Percentiles rank a stretch among this genome's conserved stretches.
Evolutionary conservation across 2,113 vertebrate genomes (phyloP).

Genomic region (Colossoma macropomum): DNA sequence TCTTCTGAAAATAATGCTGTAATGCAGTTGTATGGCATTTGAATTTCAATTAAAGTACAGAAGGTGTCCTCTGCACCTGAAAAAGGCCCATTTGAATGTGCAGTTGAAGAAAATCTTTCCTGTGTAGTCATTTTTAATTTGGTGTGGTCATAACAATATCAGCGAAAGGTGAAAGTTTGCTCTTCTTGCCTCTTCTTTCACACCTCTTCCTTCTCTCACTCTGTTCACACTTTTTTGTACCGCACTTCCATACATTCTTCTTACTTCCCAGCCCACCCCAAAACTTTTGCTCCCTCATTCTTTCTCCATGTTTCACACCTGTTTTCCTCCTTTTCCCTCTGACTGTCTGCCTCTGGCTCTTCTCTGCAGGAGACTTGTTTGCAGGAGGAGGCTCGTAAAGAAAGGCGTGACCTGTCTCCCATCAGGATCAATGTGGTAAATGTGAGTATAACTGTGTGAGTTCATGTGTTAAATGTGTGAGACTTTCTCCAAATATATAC

Average conservation of each 20-base stretch:
- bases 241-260: not conserved
- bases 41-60: no score
- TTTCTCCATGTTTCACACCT: not conserved
- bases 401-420: constrained; percentile 75
- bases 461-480: constrained; percentile 19
- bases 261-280: not conserved
- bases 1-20: no score
- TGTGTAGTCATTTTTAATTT: not conserved
- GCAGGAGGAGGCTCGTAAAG: constrained; percentile 70
- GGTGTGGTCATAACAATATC: not conserved
- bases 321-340: constrained; percentile 13
- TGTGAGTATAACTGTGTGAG: constrained; percentile 46
- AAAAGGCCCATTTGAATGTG: not conserved
- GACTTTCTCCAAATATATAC: constrained; percentile 32
- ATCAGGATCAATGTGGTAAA: constrained; percentile 78
- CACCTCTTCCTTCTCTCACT: not conserved
- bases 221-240: not conserved
- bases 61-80: not conserved
- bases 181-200: not conserved
- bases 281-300: not conserved
- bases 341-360: constrained; percentile 18
- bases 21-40: no score
- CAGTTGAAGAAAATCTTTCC: not conserved
- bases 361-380: constrained; percentile 75
- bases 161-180: not conserved